Evolutionary conservation across 2,113 vertebrate species (phyloP), one percentile per base, ranked within the genome.

Genomic region (Corydoras sp.): DNA sequence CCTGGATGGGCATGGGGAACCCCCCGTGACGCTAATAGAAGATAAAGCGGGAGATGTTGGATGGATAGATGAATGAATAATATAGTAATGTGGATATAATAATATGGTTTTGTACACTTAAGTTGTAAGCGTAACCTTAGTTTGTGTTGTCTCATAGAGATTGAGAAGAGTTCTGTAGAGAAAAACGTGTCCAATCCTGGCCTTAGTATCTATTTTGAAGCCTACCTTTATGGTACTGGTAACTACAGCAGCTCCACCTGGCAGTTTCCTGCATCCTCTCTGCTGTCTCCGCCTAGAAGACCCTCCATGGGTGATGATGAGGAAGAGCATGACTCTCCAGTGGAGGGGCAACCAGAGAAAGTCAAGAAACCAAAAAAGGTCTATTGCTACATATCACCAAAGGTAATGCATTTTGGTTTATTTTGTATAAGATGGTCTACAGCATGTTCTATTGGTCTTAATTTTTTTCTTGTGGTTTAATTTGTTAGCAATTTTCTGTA

Each of bases 331-430:
- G 93, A 96, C 86, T 93, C 93, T 64, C 92, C 93, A 58, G 93
- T 92, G 69, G 95, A 95, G 82, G 93, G 85, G 84, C 93, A 68
- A 85, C 89, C 9, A 71, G 97, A 99, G 86, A 98, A 97, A 81
- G 87, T 98, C 84, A 99, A 98, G 89, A 99, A 98, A 88, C 95
- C 95, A 70, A 99, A 99, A 91, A 99, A 99, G 85, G 96, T 99
- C 71, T 99, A 98, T 81, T 99, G 96, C 84, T 99, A 99, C 69
- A 95, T 98, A 84, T 98, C 97, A 80, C 95, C 96, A 88, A 99
- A 99, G 95, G 97, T 97, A 82, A 72, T 65, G 56, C 5, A 9
- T 7, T 50, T 72, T 43, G 35, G 11, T 10, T 2, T 13, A 9
- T 75, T 5, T 18, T 6, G 3, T 63, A 43, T 29, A 14, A 30